phyloP scores from a whole-genome alignment of 35 echinoderm and acorn worm genomes.

The Apostichopus japonicus region DNA sequence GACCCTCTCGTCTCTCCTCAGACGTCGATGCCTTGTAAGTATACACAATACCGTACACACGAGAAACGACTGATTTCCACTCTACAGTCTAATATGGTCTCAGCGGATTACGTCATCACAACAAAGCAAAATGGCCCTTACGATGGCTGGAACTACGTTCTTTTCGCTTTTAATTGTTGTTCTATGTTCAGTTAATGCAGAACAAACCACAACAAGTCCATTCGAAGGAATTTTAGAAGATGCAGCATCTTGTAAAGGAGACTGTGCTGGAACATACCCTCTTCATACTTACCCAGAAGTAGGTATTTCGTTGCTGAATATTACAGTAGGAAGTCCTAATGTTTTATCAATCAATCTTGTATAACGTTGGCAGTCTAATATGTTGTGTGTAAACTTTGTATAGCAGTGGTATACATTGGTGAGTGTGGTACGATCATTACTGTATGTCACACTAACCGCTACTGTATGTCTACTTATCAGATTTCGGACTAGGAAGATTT shows the following conservation, averaged over 20 bases:
- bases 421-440: no score
- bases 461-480: no score
- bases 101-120: constrained; percentile 19
- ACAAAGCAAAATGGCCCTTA: constrained; percentile 11
- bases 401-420: no score
- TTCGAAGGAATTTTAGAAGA: constrained; percentile 33
- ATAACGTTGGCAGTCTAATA: no score
- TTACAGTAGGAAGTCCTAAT: no score
- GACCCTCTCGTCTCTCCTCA: no score
- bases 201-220: constrained; percentile 21
- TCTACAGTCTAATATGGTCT: not conserved
- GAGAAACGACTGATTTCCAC: constrained; percentile 1
- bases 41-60: not conserved
- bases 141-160: not conserved
- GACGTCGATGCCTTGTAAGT: no score
- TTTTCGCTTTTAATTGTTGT: constrained; percentile 19
- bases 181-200: not conserved
- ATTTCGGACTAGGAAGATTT: no score
- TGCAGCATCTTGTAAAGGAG: constrained; percentile 26
- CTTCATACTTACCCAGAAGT: constrained; percentile 42
- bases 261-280: not conserved
- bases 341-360: no score
- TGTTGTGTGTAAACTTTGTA: no score
- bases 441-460: no score
- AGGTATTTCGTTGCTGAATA: not conserved